Base-by-base conservation (phyloP, 2,888 invertebrate genomes). In the Proisotoma minuta region DNA sequence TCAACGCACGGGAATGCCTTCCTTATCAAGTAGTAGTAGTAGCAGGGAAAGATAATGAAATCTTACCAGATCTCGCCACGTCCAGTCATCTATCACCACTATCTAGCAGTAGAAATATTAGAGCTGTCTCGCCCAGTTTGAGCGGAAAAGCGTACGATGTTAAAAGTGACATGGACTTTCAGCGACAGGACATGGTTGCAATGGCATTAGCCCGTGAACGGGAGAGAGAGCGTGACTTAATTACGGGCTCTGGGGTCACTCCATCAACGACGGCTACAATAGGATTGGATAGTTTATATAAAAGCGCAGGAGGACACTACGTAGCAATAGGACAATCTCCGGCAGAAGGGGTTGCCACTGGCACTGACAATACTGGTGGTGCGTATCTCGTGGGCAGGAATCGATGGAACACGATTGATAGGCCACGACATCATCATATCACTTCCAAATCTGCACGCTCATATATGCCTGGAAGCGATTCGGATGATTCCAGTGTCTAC, bases 401-500 rank as follows among this genome's bases (percentile, higher is more conserved):
- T 60, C 62, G 68, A 56, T 64, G 62, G 22, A 62, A 63, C 27
- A 63, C 62, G 2, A 23, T 56, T 4, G 65, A 59, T 52, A 68
- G 65, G 34, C 58, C 60, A n/a, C 52, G 63, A n/a, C 3, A 39
- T 49, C 57, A 49, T 28, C 40, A 62, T 3, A 29, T 56, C n/a
- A 48, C 49, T 40, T 24, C 50, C 23, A 39, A 53, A n/a, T n/a
- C 54, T 10, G 65, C 23, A 47, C 53, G 12, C 43, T 60, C 53
- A 54, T 49, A 49, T 24, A 23, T 56, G 43, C 43, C 62, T n/a
- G 72, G 72, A 18, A 69, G 69, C 58, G 72, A 74, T 40, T 73
- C 72, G 1, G 72, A 72, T 57, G 72, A 71, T 50, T 73, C 71
- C 15, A 69, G 68, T 34, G 63, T 65, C 5, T 69, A 71, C 50